Conservation (phyloP, 2,113 vertebrate species). For the Sander vitreus region DNA sequence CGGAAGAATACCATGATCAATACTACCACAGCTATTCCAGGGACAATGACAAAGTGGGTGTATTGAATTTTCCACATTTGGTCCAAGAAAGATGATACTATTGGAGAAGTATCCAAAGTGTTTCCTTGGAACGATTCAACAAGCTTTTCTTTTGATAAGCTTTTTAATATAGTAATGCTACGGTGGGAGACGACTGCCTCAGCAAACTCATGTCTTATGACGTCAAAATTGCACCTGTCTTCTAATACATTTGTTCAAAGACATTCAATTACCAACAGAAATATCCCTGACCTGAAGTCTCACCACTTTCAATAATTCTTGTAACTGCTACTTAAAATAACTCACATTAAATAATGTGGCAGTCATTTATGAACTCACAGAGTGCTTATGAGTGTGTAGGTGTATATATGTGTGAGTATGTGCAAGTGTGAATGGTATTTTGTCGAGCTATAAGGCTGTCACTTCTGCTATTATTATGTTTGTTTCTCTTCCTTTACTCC, state of each 20-base stretch:
- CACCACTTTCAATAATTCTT: slow-evolving; percentile 3
- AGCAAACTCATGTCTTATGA: slow-evolving; percentile 11
- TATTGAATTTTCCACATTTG: slow-evolving; percentile 76
- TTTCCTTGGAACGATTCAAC: slow-evolving; percentile 46
- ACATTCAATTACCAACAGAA: slow-evolving; percentile 23
- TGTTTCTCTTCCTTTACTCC: slow-evolving; percentile 21
- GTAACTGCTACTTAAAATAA: slow-evolving; percentile 43
- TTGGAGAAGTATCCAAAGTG: slow-evolving; percentile 36
- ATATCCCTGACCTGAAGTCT: slow-evolving; percentile 12
- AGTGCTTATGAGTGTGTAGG: slow-evolving; percentile 36
- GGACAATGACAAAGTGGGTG: slow-evolving; percentile 64
- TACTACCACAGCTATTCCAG: slow-evolving; percentile 75
- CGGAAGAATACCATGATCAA: slow-evolving; percentile 63
- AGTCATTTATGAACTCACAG: slow-evolving; percentile 43
- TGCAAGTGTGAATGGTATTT: slow-evolving; percentile 28
- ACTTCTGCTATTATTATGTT: slow-evolving; percentile 41
- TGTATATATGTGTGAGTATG: slow-evolving; percentile 19
- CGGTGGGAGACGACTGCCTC: background rate
- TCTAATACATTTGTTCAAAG: slow-evolving; percentile 29
- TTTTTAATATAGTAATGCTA: slow-evolving; percentile 3
- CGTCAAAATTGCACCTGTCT: slow-evolving; percentile 4
- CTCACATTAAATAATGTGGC: slow-evolving; percentile 24
- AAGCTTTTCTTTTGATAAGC: slow-evolving; percentile 9
- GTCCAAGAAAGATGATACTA: slow-evolving; percentile 46
- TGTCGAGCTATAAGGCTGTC: slow-evolving; percentile 32